Percentiles rank a stretch among this genome's conserved stretches.
Evolutionary conservation across 2,113 vertebrate species (phyloP).

Genomic region (Corythornis vintsioides): DNA sequence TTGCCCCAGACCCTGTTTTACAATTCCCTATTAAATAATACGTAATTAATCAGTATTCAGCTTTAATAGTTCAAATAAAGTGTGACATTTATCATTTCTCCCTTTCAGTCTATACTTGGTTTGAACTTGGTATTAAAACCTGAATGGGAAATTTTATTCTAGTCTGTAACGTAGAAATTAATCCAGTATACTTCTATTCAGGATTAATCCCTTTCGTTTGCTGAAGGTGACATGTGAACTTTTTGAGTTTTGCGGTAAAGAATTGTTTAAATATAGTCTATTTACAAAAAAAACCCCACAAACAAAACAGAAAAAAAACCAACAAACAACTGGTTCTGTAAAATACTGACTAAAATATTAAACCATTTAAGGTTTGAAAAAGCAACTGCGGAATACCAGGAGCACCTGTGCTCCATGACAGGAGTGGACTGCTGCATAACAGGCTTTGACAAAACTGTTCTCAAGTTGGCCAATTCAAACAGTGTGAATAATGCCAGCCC

Average conservation of each 20-base stretch:
- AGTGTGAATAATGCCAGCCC: slow-evolving; percentile 86
- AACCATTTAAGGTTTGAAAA: slow-evolving; percentile 90
- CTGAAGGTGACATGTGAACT: neutral
- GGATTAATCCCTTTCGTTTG: neutral
- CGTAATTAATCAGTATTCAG: neutral
- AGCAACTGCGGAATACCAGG: slow-evolving; percentile 93
- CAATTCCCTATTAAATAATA: neutral
- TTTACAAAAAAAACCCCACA: neutral
- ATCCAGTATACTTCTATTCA: neutral
- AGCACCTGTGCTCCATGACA: slow-evolving; percentile 91
- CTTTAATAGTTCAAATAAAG: neutral
- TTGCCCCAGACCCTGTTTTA: neutral
- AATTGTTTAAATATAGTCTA: neutral
- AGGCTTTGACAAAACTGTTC: slow-evolving; percentile 84
- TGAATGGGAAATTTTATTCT: neutral
- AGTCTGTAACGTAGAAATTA: neutral
- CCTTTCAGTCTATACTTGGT: neutral
- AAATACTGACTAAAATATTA: slow-evolving; percentile 16
- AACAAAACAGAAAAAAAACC: too few relatives aligned
- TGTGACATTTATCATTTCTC: neutral
- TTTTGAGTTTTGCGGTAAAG: neutral
- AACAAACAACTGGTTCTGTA: neutral
- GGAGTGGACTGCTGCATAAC: slow-evolving; percentile 92
- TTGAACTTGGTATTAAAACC: neutral
- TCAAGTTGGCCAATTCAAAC: slow-evolving; percentile 83